Evolutionary conservation across 1,140 invertebrate species (phyloP).

Genomic region (Heliconius nattereri): DNA sequence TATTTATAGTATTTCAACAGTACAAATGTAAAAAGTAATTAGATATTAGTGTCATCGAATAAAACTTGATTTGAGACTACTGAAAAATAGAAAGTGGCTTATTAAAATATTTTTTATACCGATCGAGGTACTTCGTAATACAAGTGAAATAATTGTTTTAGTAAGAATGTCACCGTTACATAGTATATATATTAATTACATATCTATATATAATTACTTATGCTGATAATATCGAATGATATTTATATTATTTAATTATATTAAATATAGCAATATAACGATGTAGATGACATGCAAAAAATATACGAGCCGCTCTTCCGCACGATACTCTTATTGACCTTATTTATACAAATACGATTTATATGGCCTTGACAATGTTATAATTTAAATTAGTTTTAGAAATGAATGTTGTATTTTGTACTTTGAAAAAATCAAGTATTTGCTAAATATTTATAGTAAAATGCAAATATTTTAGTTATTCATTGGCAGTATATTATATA

Average conservation of each 20-base stretch:
- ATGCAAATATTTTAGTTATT: background rate
- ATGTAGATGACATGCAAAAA: background rate
- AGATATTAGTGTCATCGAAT: slow-evolving; percentile 9
- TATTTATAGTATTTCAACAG: background rate
- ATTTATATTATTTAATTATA: no score
- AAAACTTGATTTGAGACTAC: background rate
- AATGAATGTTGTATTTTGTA: no score
- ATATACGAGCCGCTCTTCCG: background rate
- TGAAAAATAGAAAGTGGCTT: background rate
- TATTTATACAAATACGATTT: background rate
- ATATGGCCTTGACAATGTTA: no score
- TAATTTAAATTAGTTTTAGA: no score
- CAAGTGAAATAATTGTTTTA: background rate
- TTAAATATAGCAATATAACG: no score
- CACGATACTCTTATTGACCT: slow-evolving; percentile 1
- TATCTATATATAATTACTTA: background rate
- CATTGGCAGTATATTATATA: background rate
- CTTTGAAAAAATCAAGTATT: no score
- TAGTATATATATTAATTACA: background rate
- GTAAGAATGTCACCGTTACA: background rate
- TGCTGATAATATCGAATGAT: background rate
- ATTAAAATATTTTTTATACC: background rate
- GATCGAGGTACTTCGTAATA: background rate
- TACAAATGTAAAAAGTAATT: background rate
- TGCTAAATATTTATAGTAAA: no score